Evolutionary conservation across 53 echinoderm and acorn worm species (phyloP), one percentile per base, ranked within the genome.

Genomic region (Paelopatides confundens): DNA sequence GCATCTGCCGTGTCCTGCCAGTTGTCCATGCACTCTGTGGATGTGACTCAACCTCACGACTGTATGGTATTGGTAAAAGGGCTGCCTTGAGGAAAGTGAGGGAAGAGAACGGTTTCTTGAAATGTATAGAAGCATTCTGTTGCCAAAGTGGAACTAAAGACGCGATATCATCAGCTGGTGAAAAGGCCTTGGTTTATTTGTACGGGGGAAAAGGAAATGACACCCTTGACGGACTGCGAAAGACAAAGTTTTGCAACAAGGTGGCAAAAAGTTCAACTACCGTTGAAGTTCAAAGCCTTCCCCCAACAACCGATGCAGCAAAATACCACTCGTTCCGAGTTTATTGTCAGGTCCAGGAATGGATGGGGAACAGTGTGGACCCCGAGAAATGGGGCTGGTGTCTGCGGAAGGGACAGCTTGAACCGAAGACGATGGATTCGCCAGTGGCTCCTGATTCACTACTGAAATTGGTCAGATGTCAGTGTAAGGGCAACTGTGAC

Each of bases 301-400:
- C 84, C 27, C 84, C 84, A 63, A 84, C 84, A 84, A 17, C 12
- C 4, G 65, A 84, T 63, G 63, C 84, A 33, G 65, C 63, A 8
- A 64, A 40, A 33, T 84, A 84, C 36, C 63, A 84, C 31, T 63
- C 64, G 7, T 84, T 63, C 18, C n/a, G 65, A 35, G 64, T 63
- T 31, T 84, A 63, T 27, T 40, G 23, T 17, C 84, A 84, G 64
- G 62, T 35, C 8, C 63, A 84, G 10, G 26, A 2, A 4, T 63
- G 84, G 84, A 24, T 62, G 21, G 63, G 34, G 18, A 84, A 84
- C 35, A 34, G 10, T 28, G 37, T 63, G 30, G 46, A 34, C 1
- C 63, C 84, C 1, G 33, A 32, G 62, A 32, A 83, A 29, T 84
- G 84, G 84, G 84, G 64, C 27, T 63, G 84, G 84, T 21, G 63